phyloP scores from a whole-genome alignment of 2,797 vertebrate species.

The Rhabdomys pumilio region DNA sequence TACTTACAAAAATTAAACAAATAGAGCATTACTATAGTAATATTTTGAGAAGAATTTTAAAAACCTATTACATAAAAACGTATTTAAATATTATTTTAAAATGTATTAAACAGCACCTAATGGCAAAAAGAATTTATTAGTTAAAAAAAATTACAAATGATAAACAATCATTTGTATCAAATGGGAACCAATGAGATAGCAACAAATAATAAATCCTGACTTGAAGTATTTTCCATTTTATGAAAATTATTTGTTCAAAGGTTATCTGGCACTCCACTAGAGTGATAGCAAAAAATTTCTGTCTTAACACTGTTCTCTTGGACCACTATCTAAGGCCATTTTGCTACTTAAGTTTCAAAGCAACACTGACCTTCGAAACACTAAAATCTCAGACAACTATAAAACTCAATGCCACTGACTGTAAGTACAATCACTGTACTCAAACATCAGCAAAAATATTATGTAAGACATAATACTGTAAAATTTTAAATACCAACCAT shows the following conservation, averaged over 20 bases:
- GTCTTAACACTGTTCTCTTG: slow-evolving; percentile 27
- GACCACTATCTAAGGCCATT: slow-evolving; percentile 41
- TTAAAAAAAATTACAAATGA: slow-evolving; percentile 59
- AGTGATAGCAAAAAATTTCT: slow-evolving; percentile 8
- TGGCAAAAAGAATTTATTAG: slow-evolving; percentile 51
- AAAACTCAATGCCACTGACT: slow-evolving; percentile 46
- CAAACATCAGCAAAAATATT: slow-evolving; percentile 43
- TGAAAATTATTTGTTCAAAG: slow-evolving; percentile 63
- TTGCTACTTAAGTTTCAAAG: slow-evolving; percentile 12
- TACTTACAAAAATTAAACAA: slow-evolving; percentile 49
- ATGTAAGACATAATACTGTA: slow-evolving; percentile 12
- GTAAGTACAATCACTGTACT: slow-evolving; percentile 35
- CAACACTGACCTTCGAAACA: background rate
- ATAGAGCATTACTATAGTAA: slow-evolving; percentile 6
- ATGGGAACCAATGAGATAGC: slow-evolving; percentile 55
- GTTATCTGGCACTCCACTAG: slow-evolving; percentile 33
- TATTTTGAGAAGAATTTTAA: slow-evolving; percentile 44
- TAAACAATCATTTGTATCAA: slow-evolving; percentile 44
- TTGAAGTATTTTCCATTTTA: slow-evolving; percentile 62
- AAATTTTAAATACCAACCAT: slow-evolving; percentile 45
- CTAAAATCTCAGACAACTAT: slow-evolving; percentile 51
- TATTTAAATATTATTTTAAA: slow-evolving; percentile 66
- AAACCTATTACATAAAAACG: slow-evolving; percentile 22
- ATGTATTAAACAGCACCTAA: slow-evolving; percentile 41
- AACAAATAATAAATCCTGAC: slow-evolving; percentile 34